Evolutionary conservation across 2,888 invertebrate genomes (phyloP), one percentile per base, ranked within the genome.

Genomic region (Orthonevra nobilis): DNA sequence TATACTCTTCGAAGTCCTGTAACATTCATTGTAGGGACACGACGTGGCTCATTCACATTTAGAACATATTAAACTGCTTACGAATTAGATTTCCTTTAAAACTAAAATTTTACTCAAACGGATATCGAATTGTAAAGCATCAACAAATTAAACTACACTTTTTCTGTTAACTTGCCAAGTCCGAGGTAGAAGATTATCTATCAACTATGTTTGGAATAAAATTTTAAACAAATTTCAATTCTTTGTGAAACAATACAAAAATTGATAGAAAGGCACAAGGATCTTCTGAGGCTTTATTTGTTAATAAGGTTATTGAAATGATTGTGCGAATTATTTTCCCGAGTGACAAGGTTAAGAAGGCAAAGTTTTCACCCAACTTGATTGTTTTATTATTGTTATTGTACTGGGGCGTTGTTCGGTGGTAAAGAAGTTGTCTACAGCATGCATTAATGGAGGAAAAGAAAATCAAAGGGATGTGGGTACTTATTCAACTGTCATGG

Each of bases 371-470:
- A 60, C 50, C 60, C 74, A 60, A 74, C 74, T 58, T 60, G 32
- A 68, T 46, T 60, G 54, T 50, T 74, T 74, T 74, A 74, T 74
- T 74, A 68, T 74, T 74, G 74, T 74, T 74, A 74, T 74, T 74
- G 68, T 60, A 74, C 74, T 74, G 74, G 74, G 74, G 74, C 74
- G 74, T 74, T 74, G 74, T 74, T 68, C 40, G 7, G 44, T 68
- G 36, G 6, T 30, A 23, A 17, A 52, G 46, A 38, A 38, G 64
- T 60, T 36, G 36, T 60, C 14, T 58, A 28, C 46, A 34, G 34
- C 20, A 7, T 63, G 32, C 32, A 23, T 46, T 46, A 54, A 28
- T 36, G 2, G 17, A 60, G 50, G 74, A 68, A 60, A 28, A 60
- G 68, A 68, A 66, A 68, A 74, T 60, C 46, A 68, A 68, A 68